These are phyloP conservation scores for Sisyra nigra DNA, from an alignment of 2,888 invertebrate genomes.

Conservation along the genomic window DNA sequence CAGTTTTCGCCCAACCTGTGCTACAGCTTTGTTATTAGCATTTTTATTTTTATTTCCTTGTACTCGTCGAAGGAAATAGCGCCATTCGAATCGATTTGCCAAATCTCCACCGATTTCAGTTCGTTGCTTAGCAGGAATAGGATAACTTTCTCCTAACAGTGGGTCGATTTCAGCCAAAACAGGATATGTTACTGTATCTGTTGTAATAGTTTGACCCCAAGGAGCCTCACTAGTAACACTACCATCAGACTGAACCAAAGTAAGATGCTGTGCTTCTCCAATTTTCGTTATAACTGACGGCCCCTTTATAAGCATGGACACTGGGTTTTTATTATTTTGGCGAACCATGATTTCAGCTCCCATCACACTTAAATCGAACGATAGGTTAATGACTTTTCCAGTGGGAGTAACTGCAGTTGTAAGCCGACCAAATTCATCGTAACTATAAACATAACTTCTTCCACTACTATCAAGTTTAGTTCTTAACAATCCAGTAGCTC, in stretches of 20 bases:
- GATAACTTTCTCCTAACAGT: constrained; percentile 77
- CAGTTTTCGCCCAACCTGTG: constrained; percentile 71
- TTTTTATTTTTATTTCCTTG: constrained; percentile 20
- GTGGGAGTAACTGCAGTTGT: constrained; percentile 88
- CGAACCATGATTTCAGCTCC: constrained; percentile 77
- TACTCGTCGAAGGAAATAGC: constrained; percentile 62
- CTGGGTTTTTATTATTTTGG: constrained; percentile 67
- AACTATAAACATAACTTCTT: constrained; percentile 82
- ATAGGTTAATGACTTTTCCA: constrained; percentile 77
- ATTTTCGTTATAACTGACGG: constrained; percentile 68
- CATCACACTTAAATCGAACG: constrained; percentile 79
- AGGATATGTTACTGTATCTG: constrained; percentile 82
- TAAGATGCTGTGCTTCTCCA: constrained; percentile 69
- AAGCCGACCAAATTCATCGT: constrained; percentile 85
- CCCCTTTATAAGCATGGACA: constrained; percentile 76
- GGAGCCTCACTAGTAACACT: constrained; percentile 66
- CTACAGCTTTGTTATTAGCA: constrained; percentile 43
- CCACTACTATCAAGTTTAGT: constrained; percentile 82
- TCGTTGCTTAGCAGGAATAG: constrained; percentile 78
- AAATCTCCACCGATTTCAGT: constrained; percentile 81
- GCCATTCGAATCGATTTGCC: constrained; percentile 90
- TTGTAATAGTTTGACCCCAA: constrained; percentile 77
- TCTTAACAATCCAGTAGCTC: constrained; percentile 74
- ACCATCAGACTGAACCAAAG: constrained; percentile 65
- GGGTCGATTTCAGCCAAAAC: constrained; percentile 79